A percentile compares a stretch with the other conserved stretches of the same genome.
Evolutionary conservation across 2,113 vertebrate genomes (phyloP).

Genomic region (Tachysurus vachellii): DNA sequence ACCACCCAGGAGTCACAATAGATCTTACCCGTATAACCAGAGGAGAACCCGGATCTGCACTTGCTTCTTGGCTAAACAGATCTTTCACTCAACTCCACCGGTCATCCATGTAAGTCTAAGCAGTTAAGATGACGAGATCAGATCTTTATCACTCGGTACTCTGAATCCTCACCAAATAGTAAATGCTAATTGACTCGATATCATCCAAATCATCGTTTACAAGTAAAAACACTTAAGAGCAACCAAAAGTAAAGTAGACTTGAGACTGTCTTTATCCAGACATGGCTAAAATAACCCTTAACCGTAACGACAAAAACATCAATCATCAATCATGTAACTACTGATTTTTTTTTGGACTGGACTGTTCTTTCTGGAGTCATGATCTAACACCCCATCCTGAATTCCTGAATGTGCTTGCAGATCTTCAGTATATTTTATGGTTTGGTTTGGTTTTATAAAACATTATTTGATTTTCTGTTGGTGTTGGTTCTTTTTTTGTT

Average conservation of each 20-base stretch:
- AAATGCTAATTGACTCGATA: slow-evolving; percentile 92
- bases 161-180: slow-evolving; percentile 92
- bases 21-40: slow-evolving; percentile 96
- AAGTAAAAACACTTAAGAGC: slow-evolving; percentile 78
- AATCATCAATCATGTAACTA: neutral
- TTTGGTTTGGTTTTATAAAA: neutral
- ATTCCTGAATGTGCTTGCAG: neutral
- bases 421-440: neutral
- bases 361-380: neutral
- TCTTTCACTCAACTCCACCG: too few relatives aligned
- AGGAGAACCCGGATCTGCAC: slow-evolving; percentile 98
- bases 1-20: slow-evolving; percentile 91
- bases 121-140: slow-evolving; percentile 98
- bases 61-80: slow-evolving; percentile 91
- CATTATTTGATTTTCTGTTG: neutral
- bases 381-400: neutral
- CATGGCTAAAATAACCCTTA: neutral
- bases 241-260: slow-evolving; percentile 93
- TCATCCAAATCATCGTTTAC: slow-evolving; percentile 86
- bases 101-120: slow-evolving; percentile 97
- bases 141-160: slow-evolving; percentile 98
- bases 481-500: neutral
- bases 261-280: slow-evolving; percentile 80
- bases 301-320: neutral
- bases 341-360: neutral